Conservation (phyloP, 2,888 invertebrate species). For the Cantharis lateralis region DNA sequence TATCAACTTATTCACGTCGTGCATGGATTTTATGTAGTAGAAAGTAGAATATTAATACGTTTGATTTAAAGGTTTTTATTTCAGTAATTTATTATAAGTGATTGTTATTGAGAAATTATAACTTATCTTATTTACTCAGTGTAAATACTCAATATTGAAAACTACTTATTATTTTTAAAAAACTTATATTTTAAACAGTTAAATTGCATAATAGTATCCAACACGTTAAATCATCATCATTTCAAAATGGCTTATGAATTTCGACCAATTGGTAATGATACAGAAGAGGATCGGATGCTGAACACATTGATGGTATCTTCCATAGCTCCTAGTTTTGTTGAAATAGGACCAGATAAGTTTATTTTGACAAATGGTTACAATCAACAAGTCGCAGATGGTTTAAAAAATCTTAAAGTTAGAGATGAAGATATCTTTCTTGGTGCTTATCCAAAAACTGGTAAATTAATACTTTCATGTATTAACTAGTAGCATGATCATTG, state of each 20-base stretch:
- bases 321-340: background rate
- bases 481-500: background rate
- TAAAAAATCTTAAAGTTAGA: slow-evolving; percentile 56
- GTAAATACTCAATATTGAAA: no score
- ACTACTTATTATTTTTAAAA: no score
- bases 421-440: slow-evolving; percentile 61
- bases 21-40: no score
- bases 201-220: background rate
- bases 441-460: slow-evolving; percentile 63
- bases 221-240: background rate
- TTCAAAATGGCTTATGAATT: background rate
- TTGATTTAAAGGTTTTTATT: no score
- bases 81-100: no score
- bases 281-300: background rate
- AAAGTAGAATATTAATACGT: no score
- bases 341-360: background rate
- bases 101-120: no score
- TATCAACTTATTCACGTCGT: no score
- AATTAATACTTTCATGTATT: slow-evolving; percentile 23
- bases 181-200: background rate
- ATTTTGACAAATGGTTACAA: background rate
- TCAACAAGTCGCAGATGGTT: slow-evolving; percentile 40
- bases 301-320: background rate
- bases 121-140: no score
- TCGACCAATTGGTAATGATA: background rate